Percentiles rank a stretch among this genome's conserved stretches.
These are phyloP conservation scores for Rhinolophus ferrumequinum DNA, from an alignment of 2,113 vertebrate species.

Conservation along the genomic window DNA sequence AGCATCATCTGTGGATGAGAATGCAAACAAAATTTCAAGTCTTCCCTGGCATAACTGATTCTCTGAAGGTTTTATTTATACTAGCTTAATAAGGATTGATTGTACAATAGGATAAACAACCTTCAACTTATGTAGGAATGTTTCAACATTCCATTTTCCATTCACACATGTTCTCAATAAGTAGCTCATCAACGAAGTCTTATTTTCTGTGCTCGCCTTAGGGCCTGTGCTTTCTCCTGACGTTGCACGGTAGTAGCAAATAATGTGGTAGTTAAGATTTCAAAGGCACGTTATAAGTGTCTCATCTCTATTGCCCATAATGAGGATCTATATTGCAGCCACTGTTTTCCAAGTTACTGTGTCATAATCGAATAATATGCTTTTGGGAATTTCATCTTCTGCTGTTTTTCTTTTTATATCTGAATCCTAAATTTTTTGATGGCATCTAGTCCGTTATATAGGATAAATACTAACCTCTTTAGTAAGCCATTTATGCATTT, in stretches of 20 bases:
- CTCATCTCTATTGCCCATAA: constrained; percentile 27
- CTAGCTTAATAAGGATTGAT: constrained; percentile 59
- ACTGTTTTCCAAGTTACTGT: constrained; percentile 19
- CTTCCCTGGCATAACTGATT: constrained; percentile 22
- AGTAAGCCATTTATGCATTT: neutral
- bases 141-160: constrained; percentile 45
- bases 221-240: constrained; percentile 34
- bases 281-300: constrained; percentile 52
- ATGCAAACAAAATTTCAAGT: constrained; percentile 77
- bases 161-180: constrained; percentile 65
- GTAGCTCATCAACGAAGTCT: constrained; percentile 33
- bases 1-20: constrained; percentile 60
- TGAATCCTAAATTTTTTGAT: neutral
- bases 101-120: constrained; percentile 58
- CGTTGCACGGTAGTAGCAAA: constrained; percentile 57
- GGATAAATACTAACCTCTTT: neutral
- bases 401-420: neutral
- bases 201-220: constrained; percentile 47
- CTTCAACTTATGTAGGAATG: constrained; percentile 58
- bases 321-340: constrained; percentile 45
- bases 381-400: constrained; percentile 14
- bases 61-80: constrained; percentile 65
- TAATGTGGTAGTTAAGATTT: constrained; percentile 59
- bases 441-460: neutral
- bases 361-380: neutral